A percentile compares a stretch with the other conserved stretches of the same genome.
Conservation (phyloP, 2,113 vertebrate genomes). For the Danio rerio region GRCz12tu NC_133177.1:6131001-6131500, state of each 20-base stretch:
- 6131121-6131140: background rate
- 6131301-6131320: slow-evolving; percentile 57
- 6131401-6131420: background rate
- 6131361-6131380: slow-evolving; percentile 54
- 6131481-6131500: background rate
- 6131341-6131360: slow-evolving; percentile 57
- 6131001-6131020: background rate
- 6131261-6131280: background rate
- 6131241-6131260: background rate
- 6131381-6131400: slow-evolving; percentile 16
- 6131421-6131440: slow-evolving; percentile 58
- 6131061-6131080: background rate
- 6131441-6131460: background rate
- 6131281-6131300: slow-evolving; percentile 1
- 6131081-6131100: background rate
- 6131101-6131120: slow-evolving; percentile 16
- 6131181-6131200: slow-evolving; percentile 64
- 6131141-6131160: slow-evolving; percentile 3
- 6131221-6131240: slow-evolving; percentile 70
- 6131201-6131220: background rate
- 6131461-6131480: slow-evolving; percentile 27
- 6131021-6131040: background rate
- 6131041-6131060: slow-evolving; percentile 18
- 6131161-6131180: slow-evolving; percentile 52
- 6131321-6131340: slow-evolving; percentile 59